A percentile compares a stretch with the other conserved stretches of the same genome.
Evolutionary conservation across 2,113 vertebrate species (phyloP).

Genomic region (Rhinichthys klamathensis): DNA sequence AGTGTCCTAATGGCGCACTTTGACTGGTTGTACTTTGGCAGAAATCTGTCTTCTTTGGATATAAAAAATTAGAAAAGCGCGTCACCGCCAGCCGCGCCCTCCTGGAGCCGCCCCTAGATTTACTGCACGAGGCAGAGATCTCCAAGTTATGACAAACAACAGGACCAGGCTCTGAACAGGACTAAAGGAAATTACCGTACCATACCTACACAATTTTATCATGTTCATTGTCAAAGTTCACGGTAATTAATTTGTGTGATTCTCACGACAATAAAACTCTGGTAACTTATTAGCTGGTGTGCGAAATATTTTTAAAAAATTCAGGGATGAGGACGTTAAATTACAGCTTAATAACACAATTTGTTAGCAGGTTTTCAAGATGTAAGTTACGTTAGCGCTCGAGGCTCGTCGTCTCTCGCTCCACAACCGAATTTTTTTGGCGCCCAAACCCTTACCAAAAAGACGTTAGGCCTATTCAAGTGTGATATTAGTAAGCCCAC

Average conservation of each 20-base stretch:
- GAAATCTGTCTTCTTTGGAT: not conserved
- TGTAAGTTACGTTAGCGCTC: too few relatives aligned
- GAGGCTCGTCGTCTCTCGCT: too few relatives aligned
- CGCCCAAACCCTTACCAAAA: too few relatives aligned
- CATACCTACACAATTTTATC: not conserved
- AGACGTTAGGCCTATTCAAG: too few relatives aligned
- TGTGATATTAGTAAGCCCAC: too few relatives aligned
- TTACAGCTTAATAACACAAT: too few relatives aligned
- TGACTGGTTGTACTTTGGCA: slow-evolving; percentile 35
- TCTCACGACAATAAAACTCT: not conserved
- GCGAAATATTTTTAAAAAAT: too few relatives aligned
- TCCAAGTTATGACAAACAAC: not conserved
- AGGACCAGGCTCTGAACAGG: too few relatives aligned
- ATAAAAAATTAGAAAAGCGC: not conserved
- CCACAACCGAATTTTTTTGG: too few relatives aligned
- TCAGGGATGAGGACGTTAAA: too few relatives aligned
- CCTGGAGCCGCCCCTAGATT: slow-evolving; percentile 11
- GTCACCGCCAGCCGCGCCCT: slow-evolving; percentile 28
- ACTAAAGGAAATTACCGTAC: not conserved
- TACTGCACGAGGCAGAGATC: not conserved
- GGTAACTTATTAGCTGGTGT: not conserved
- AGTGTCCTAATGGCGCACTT: slow-evolving; percentile 24
- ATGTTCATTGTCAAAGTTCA: not conserved
- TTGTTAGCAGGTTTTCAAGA: too few relatives aligned
- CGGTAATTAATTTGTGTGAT: not conserved